These are phyloP conservation scores for Moxostoma hubbsi DNA, from an alignment of 2,797 vertebrate genomes.

Conservation along the genomic window DNA sequence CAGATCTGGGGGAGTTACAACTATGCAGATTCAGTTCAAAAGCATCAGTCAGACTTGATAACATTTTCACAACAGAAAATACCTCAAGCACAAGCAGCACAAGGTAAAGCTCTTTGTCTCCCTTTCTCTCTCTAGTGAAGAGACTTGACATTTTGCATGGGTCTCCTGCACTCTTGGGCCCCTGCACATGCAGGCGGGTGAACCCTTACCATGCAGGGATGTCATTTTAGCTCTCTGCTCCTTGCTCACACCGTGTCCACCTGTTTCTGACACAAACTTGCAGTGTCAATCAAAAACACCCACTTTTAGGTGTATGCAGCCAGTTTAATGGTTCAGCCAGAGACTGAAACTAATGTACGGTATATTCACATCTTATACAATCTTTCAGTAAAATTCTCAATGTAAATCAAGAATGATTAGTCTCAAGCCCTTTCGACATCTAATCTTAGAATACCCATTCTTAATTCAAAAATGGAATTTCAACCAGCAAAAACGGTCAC, in stretches of 20 bases:
- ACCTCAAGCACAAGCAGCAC: conserved; percentile 7
- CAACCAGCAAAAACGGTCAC: too few species aligned
- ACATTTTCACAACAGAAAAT: conserved; percentile 26
- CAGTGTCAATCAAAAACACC: conserved; percentile 52
- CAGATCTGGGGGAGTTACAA: conserved; percentile 24
- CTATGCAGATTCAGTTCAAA: conserved; percentile 11
- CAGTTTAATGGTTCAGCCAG: neutral
- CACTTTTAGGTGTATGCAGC: neutral
- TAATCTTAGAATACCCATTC: too few species aligned
- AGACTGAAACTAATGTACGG: neutral
- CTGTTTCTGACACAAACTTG: conserved; percentile 76
- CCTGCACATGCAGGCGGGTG: conserved; percentile 75
- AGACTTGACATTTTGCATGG: conserved; percentile 62
- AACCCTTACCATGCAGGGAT: conserved; percentile 79
- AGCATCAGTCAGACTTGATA: conserved; percentile 11
- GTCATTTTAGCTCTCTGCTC: conserved; percentile 79
- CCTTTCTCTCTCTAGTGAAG: conserved; percentile 42
- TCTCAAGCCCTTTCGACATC: too few species aligned
- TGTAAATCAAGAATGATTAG: neutral
- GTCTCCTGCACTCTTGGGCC: conserved; percentile 68
- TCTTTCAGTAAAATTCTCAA: neutral
- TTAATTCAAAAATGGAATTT: too few species aligned
- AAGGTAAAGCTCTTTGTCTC: conserved; percentile 40
- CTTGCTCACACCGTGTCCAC: conserved; percentile 73
- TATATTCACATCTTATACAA: neutral